Evolutionary conservation across 1,140 invertebrate genomes (phyloP).

Genomic region (Glossosoma conforme): DNA sequence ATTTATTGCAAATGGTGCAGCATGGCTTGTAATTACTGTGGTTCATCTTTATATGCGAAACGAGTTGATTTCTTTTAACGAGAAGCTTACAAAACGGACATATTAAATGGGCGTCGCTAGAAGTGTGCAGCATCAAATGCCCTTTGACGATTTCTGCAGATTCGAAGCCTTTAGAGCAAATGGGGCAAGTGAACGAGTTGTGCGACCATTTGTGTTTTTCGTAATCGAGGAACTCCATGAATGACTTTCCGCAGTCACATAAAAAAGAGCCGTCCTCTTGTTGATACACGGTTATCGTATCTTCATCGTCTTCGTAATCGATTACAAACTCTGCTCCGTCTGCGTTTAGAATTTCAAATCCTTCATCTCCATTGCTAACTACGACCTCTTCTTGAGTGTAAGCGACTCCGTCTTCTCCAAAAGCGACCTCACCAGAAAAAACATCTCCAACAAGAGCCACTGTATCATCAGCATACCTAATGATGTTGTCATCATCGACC

Average conservation of each 20-base stretch:
- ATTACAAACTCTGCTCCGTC: slow-evolving; percentile 42
- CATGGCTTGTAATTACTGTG: slow-evolving; percentile 47
- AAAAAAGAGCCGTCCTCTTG: slow-evolving; percentile 45
- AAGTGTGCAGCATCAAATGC: slow-evolving; percentile 56
- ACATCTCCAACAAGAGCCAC: background rate
- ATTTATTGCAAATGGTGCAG: slow-evolving; percentile 52
- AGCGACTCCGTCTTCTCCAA: slow-evolving; percentile 28
- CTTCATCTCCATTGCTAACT: slow-evolving; percentile 35
- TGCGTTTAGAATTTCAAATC: slow-evolving; percentile 44
- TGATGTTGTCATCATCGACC: slow-evolving; percentile 5
- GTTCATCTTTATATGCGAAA: slow-evolving; percentile 49
- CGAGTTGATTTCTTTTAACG: slow-evolving; percentile 42
- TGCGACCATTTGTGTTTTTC: slow-evolving; percentile 44
- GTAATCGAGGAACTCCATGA: slow-evolving; percentile 40
- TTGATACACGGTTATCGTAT: slow-evolving; percentile 39
- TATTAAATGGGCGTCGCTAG: slow-evolving; percentile 36
- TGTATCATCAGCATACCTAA: slow-evolving; percentile 6
- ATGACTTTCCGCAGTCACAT: slow-evolving; percentile 46
- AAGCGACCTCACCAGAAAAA: slow-evolving; percentile 2
- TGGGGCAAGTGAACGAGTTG: slow-evolving; percentile 45
- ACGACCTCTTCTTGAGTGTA: slow-evolving; percentile 42
- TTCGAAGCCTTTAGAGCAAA: slow-evolving; percentile 53
- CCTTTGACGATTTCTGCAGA: slow-evolving; percentile 63
- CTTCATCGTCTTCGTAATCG: slow-evolving; percentile 41
- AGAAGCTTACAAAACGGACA: slow-evolving; percentile 49